Percentiles rank a stretch among this genome's conserved stretches.
These are phyloP conservation scores for Phalanger gymnotis DNA, from an alignment of 2,797 vertebrate genomes.

Conservation along the genomic window DNA sequence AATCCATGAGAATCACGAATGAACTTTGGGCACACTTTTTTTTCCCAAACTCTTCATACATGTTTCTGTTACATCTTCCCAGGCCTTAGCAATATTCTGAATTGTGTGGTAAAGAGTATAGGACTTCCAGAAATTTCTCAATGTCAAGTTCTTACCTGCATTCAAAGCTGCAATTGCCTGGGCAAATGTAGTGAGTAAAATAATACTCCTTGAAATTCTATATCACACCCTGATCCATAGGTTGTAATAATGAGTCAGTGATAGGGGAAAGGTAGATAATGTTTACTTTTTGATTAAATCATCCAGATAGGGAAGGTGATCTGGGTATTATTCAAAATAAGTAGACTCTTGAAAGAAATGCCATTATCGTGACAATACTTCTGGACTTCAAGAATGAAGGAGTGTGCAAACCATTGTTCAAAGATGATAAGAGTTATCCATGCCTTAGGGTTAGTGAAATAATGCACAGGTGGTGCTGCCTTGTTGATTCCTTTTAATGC, in stretches of 20 bases:
- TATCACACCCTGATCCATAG: not conserved
- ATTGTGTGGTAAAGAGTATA: not conserved
- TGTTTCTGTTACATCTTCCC: not conserved
- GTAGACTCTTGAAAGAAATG: not conserved
- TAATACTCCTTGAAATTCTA: not conserved
- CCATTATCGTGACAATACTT: not conserved
- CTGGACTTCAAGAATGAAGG: not conserved
- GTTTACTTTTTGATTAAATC: not conserved
- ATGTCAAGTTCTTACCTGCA: not conserved
- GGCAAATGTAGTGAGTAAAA: not conserved
- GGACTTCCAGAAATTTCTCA: not conserved
- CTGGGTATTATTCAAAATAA: not conserved
- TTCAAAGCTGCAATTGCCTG: not conserved
- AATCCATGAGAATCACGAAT: not conserved
- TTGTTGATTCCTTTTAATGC: not conserved
- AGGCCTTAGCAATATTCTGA: not conserved
- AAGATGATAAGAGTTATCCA: not conserved
- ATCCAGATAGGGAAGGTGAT: not conserved
- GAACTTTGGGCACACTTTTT: not conserved
- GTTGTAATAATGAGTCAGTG: not conserved
- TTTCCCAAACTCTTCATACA: not conserved
- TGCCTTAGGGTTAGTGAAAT: not conserved
- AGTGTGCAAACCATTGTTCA: not conserved
- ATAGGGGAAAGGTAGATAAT: not conserved
- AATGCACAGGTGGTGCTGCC: too few relatives aligned